Conservation (phyloP, 2,797 vertebrate genomes). For the Paguma larvata region DNA sequence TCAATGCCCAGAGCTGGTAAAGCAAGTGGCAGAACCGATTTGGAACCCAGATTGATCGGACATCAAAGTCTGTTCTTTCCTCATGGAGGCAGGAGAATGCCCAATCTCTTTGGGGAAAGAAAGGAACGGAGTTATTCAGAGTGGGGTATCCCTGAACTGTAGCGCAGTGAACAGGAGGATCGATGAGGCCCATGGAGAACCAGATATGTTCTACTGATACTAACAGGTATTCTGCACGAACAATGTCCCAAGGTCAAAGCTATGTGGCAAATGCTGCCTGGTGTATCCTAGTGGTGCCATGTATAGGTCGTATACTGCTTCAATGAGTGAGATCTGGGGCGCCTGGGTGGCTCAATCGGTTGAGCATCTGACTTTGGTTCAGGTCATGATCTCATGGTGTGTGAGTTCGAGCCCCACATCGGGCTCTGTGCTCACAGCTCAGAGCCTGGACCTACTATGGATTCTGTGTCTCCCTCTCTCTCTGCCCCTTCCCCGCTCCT, state of each 20-base stretch:
- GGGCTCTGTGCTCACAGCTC: too few species aligned
- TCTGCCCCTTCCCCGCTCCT: too few species aligned
- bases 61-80: conserved; percentile 41
- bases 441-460: too few species aligned
- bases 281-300: neutral
- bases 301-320: neutral
- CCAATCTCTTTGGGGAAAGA: neutral
- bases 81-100: neutral
- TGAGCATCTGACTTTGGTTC: too few species aligned
- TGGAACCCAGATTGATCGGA: neutral
- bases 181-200: neutral
- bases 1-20: neutral
- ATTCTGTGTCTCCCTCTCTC: too few species aligned
- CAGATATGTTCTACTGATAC: neutral
- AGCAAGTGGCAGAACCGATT: neutral
- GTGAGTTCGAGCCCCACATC: too few species aligned
- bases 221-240: neutral
- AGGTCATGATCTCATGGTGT: too few species aligned
- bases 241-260: neutral
- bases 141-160: neutral
- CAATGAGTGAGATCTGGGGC: neutral
- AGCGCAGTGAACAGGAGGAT: conserved; percentile 1
- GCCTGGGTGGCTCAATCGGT: too few species aligned
- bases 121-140: neutral
- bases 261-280: neutral